Conservation (phyloP, 64 coral and sea anemone species). For the Montipora cactus region DNA sequence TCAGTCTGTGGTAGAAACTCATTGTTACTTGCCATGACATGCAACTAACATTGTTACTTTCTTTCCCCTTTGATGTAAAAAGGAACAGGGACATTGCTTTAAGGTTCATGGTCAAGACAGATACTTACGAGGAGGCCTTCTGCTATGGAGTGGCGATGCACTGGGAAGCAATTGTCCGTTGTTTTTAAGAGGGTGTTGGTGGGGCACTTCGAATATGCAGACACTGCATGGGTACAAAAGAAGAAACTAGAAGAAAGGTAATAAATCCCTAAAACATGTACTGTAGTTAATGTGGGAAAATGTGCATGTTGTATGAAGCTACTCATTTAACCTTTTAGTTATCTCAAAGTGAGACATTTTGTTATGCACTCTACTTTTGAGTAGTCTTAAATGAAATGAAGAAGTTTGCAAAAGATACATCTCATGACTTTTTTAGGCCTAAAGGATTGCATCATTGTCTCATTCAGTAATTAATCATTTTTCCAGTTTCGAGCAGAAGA, state of each 20-base stretch:
- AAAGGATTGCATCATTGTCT: not conserved
- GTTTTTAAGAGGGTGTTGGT: conserved; percentile 52
- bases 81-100: conserved; percentile 30
- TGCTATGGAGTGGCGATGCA: conserved; percentile 35
- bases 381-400: not conserved
- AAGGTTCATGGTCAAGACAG: conserved; percentile 34
- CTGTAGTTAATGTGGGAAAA: too few relatives aligned
- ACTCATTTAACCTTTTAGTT: not conserved
- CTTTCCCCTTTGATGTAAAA: not conserved
- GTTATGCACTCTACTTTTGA: not conserved
- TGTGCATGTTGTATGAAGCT: too few relatives aligned
- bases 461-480: not conserved
- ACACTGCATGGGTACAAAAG: conserved; percentile 41
- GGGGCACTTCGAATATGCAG: not conserved
- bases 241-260: conserved; percentile 23
- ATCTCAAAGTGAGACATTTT: not conserved
- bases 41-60: not conserved
- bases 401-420: not conserved
- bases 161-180: conserved; percentile 50
- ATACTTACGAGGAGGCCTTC: conserved; percentile 11
- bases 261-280: not conserved
- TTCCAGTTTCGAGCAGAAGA: conserved; percentile 41
- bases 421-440: not conserved
- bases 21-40: too few relatives aligned
- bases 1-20: too few relatives aligned